Evolutionary conservation across 2,797 vertebrate species (phyloP).

Genomic region (Pampus argenteus): DNA sequence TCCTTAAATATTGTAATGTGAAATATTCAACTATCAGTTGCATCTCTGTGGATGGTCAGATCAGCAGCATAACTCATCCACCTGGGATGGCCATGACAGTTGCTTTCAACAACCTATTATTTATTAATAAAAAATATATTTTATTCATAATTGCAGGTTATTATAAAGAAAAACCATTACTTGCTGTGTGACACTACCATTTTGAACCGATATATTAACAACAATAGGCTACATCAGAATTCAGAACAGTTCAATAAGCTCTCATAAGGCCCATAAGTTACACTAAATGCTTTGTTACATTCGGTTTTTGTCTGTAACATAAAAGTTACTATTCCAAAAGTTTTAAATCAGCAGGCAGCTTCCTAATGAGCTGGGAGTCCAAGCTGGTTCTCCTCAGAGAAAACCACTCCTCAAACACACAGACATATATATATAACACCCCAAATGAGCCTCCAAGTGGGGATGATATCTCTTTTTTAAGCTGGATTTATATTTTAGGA

Average conservation of each 20-base stretch:
- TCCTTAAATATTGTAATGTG: no score
- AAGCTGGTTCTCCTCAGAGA: background rate
- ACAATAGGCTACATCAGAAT: background rate
- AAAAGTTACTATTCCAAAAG: background rate
- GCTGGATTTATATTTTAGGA: background rate
- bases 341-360: background rate
- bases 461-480: slow-evolving; percentile 11
- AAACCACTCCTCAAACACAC: background rate
- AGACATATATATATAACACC: background rate
- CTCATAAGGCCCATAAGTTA: background rate
- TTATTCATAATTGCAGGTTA: no score
- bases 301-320: background rate
- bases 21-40: background rate
- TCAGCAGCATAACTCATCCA: slow-evolving; percentile 24
- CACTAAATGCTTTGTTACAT: background rate
- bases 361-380: background rate
- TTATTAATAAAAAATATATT: no score
- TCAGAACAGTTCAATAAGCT: background rate
- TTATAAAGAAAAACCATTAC: no score
- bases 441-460: background rate
- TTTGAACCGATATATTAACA: no score
- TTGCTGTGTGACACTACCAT: no score
- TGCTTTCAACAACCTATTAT: background rate
- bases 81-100: slow-evolving; percentile 1
- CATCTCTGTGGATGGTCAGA: slow-evolving; percentile 21